A percentile compares a stretch with the other conserved stretches of the same genome.
These are phyloP conservation scores for Psilopsiagon aymara DNA, from an alignment of 2,113 vertebrate genomes.

Conservation along the genomic window DNA sequence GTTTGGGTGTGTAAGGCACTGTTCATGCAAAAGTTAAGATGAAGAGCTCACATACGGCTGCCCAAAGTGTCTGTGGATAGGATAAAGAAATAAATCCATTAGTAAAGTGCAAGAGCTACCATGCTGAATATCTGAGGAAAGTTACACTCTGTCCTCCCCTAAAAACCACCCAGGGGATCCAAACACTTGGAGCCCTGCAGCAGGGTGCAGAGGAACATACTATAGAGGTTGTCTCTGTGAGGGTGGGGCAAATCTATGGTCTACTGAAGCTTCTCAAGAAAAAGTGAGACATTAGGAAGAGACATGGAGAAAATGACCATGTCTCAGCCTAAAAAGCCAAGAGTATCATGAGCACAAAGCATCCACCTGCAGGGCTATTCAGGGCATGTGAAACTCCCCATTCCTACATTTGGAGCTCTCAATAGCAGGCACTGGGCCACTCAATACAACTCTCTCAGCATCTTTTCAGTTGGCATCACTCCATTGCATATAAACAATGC, in stretches of 20 bases:
- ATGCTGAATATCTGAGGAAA: background rate
- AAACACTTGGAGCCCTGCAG: background rate
- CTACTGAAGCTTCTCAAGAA: background rate
- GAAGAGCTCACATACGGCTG: background rate
- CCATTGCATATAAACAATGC: background rate
- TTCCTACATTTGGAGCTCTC: background rate
- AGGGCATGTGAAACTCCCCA: background rate
- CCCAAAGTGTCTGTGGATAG: constrained; percentile 4
- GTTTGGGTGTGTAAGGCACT: constrained; percentile 2
- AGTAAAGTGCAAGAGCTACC: constrained; percentile 29
- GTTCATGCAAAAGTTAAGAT: constrained; percentile 31
- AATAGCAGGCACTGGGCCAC: background rate
- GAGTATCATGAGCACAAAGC: background rate
- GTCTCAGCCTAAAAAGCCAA: background rate
- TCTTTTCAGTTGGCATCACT: background rate
- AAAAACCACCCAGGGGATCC: background rate
- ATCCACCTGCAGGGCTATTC: background rate
- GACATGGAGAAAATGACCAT: accelerated
- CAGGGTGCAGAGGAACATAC: background rate
- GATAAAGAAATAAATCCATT: constrained; percentile 32
- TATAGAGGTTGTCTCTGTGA: background rate
- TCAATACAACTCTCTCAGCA: background rate
- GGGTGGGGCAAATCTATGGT: background rate
- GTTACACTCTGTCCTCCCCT: background rate
- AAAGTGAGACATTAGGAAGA: background rate